Percentiles rank a stretch among this genome's conserved stretches.
Evolutionary conservation across 2,113 vertebrate genomes (phyloP).

Genomic region (Indri indri): DNA sequence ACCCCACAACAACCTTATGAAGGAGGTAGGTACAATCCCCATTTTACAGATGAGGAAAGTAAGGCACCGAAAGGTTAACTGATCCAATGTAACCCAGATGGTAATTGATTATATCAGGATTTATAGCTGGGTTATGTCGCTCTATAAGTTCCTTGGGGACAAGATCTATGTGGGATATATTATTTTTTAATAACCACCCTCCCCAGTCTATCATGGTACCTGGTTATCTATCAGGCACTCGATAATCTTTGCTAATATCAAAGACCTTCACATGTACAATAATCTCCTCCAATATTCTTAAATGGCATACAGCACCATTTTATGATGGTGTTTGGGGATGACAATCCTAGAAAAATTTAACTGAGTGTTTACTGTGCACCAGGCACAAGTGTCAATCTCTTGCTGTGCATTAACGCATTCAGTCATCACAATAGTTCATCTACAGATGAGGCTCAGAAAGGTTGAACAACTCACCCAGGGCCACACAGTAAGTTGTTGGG

Average conservation of each 20-base stretch:
- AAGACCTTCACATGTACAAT: fast-evolving
- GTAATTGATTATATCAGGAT: background rate
- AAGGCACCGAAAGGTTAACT: background rate
- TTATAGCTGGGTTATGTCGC: background rate
- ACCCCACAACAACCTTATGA: background rate
- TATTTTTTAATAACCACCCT: background rate
- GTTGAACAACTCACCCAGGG: background rate
- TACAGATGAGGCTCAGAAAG: background rate
- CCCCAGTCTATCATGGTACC: background rate
- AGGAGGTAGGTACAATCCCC: background rate
- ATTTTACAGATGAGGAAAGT: background rate
- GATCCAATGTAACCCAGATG: background rate
- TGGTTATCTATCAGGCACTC: background rate
- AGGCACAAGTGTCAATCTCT: background rate
- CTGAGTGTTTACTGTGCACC: background rate
- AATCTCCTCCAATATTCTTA: background rate
- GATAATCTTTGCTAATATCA: background rate
- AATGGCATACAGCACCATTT: background rate
- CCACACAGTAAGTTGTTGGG: background rate
- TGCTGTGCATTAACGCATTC: background rate
- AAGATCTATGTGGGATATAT: background rate
- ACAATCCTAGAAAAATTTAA: background rate
- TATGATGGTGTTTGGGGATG: background rate
- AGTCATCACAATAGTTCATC: background rate
- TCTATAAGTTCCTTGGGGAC: background rate